phyloP scores from a whole-genome alignment of 1,140 invertebrate genomes.

The Magallana gigas region DNA sequence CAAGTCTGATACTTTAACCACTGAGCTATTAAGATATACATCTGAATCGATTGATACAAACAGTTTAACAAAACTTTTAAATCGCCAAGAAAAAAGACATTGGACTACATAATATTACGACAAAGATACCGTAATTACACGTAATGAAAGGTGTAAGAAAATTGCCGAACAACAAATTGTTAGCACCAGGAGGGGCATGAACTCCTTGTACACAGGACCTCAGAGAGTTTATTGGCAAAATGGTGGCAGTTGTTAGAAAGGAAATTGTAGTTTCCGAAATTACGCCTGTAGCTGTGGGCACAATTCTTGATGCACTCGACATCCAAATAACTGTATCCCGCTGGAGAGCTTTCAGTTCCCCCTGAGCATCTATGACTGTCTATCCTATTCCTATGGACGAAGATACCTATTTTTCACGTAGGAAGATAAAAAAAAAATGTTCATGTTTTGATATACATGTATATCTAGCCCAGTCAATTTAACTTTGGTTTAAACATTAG shows the following conservation, averaged over 20 bases:
- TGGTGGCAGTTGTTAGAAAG: not conserved
- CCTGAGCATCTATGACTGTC: not conserved
- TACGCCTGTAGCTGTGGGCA: not conserved
- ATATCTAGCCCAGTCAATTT: not conserved
- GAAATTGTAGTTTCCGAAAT: not conserved
- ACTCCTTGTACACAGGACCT: not conserved
- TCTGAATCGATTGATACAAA: too few relatives aligned
- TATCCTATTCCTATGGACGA: not conserved
- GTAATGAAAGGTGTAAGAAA: too few relatives aligned
- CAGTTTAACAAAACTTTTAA: too few relatives aligned
- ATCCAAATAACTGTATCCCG: not conserved
- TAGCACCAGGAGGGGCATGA: not conserved
- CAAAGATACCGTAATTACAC: too few relatives aligned
- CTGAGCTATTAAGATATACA: too few relatives aligned
- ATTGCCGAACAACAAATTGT: too few relatives aligned
- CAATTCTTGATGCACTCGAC: not conserved
- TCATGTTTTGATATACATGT: not conserved
- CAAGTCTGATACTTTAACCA: too few relatives aligned
- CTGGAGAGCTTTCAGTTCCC: not conserved
- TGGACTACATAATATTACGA: too few relatives aligned
- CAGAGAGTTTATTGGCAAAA: not conserved
- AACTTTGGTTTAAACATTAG: not conserved
- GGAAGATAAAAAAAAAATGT: not conserved
- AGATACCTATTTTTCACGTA: not conserved
- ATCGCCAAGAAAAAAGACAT: too few relatives aligned